Conservation (phyloP, 1,140 invertebrate species). For the Zelostemma sp. region DNA sequence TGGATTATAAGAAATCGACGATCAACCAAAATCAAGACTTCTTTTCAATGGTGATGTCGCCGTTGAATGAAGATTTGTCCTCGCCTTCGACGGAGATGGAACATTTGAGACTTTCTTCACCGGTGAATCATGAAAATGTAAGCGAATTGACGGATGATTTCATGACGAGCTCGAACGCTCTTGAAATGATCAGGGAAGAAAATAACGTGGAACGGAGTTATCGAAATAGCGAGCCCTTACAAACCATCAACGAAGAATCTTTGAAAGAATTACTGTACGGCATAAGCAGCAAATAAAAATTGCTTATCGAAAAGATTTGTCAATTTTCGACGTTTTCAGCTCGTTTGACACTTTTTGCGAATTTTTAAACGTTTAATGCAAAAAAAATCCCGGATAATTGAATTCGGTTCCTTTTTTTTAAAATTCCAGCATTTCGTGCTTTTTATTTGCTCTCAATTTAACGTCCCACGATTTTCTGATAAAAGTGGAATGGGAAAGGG, state of each 20-base stretch:
- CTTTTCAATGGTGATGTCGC: conserved; percentile 69
- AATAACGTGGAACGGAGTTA: conserved; percentile 36
- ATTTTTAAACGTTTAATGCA: too few relatives aligned
- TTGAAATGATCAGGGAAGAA: conserved; percentile 16
- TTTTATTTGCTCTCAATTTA: too few relatives aligned
- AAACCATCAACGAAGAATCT: conserved; percentile 71
- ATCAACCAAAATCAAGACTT: conserved; percentile 61
- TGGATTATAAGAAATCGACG: conserved; percentile 42
- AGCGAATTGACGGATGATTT: conserved; percentile 32
- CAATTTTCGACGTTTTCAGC: too few relatives aligned
- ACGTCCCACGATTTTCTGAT: too few relatives aligned
- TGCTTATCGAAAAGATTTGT: too few relatives aligned
- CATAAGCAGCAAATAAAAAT: too few relatives aligned
- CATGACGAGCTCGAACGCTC: conserved; percentile 5
- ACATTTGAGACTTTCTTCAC: conserved; percentile 69
- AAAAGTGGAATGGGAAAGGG: too few relatives aligned
- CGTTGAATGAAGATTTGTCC: conserved; percentile 56
- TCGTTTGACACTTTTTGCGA: too few relatives aligned
- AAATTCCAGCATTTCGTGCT: too few relatives aligned
- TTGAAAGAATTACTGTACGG: conserved; percentile 69
- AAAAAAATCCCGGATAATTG: too few relatives aligned
- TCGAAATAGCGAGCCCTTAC: conserved; percentile 44
- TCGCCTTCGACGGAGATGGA: conserved; percentile 68
- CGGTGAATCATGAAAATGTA: conserved; percentile 42
- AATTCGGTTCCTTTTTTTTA: too few relatives aligned